Conservation (phyloP, 1,140 invertebrate genomes). For the Eubasilissa regina region DNA sequence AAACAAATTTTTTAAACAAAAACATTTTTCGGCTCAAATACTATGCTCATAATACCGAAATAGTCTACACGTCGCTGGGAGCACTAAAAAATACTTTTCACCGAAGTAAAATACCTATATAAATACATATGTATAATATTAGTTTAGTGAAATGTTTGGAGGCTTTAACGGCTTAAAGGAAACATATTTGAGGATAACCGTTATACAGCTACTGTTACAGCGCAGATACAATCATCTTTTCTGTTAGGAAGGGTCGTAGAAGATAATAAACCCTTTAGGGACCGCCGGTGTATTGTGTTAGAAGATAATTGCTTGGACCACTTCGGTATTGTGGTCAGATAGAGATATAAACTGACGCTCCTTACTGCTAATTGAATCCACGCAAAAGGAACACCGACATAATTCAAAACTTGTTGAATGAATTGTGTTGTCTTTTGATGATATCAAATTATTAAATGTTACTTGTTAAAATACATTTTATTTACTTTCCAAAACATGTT, state of each 20-base stretch:
- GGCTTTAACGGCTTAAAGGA: background rate
- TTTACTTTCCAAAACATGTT: no score
- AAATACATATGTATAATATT: no score
- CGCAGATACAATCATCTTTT: constrained; percentile 13
- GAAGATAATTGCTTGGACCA: constrained; percentile 38
- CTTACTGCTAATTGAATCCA: constrained; percentile 27
- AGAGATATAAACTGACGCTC: constrained; percentile 20
- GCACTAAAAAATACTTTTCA: no score
- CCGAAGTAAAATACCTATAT: no score
- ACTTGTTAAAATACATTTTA: no score
- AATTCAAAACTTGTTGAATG: constrained; percentile 7
- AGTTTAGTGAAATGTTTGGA: background rate
- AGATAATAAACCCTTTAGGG: constrained; percentile 25
- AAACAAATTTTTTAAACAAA: no score
- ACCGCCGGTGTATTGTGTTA: constrained; percentile 6
- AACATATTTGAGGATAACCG: constrained; percentile 10
- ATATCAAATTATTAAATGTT: background rate
- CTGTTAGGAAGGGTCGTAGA: background rate
- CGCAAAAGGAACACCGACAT: background rate
- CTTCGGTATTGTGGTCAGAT: constrained; percentile 27
- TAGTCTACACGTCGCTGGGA: no score
- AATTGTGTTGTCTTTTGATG: background rate
- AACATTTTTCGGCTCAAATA: no score
- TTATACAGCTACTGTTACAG: constrained; percentile 17
- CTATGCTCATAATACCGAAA: no score